Percentiles rank a stretch among this genome's conserved stretches.
phyloP scores from a whole-genome alignment of 2,888 invertebrate genomes.

The Drosophila mimica region DNA sequence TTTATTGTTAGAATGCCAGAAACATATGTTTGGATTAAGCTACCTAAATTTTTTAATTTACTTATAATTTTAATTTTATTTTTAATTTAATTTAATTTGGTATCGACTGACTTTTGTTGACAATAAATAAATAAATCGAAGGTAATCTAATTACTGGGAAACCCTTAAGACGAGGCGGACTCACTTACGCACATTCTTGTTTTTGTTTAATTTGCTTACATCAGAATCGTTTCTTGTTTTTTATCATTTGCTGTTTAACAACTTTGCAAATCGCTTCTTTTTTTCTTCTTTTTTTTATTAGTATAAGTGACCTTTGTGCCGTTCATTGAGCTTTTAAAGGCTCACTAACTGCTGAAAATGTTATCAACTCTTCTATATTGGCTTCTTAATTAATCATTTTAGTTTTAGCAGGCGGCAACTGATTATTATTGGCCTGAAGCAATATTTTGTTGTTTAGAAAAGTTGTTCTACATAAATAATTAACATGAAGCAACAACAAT shows the following conservation, averaged over 20 bases:
- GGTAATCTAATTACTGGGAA: neutral
- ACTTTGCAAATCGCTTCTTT: neutral
- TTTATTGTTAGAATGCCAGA: neutral
- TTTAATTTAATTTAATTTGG: too few species aligned
- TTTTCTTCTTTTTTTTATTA: neutral
- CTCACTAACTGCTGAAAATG: conserved; percentile 8
- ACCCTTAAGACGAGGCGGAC: neutral
- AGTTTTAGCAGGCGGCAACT: conserved; percentile 7
- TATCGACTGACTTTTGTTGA: too few species aligned
- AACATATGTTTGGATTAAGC: neutral
- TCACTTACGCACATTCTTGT: too few species aligned
- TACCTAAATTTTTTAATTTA: neutral
- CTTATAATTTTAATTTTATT: too few species aligned
- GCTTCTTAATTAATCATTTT: conserved; percentile 34
- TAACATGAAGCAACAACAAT: conserved; percentile 15
- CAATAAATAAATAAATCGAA: neutral
- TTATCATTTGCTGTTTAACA: conserved; percentile 5
- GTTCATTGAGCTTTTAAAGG: conserved; percentile 43
- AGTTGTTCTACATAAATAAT: conserved; percentile 29
- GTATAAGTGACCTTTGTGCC: conserved; percentile 25
- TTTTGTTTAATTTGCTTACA: conserved; percentile 18
- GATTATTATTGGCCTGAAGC: conserved; percentile 16
- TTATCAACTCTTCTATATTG: conserved; percentile 20
- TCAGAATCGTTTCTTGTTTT: conserved; percentile 16
- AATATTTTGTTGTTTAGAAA: conserved; percentile 29